Evolutionary conservation across 2,113 vertebrate genomes (phyloP).

Genomic region (Dryoscopus gambensis): DNA sequence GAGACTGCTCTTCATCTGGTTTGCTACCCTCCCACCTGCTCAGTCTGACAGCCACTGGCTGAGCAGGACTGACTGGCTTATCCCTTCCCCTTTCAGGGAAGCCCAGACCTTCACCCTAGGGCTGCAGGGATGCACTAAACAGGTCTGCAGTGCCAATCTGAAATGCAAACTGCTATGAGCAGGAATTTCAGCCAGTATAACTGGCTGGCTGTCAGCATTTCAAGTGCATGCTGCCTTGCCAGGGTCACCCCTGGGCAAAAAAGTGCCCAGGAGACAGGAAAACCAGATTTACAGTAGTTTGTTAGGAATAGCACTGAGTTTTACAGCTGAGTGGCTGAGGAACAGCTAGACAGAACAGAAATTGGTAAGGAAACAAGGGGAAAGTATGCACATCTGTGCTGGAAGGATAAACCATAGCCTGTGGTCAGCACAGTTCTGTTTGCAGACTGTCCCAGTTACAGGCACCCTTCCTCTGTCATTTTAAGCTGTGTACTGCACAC

Average conservation of each 20-base stretch:
- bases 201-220: not conserved
- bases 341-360: not conserved
- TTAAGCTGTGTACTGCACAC: not conserved
- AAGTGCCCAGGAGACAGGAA: not conserved
- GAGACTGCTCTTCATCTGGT: not conserved
- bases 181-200: not conserved
- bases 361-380: not conserved
- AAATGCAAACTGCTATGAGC: not conserved
- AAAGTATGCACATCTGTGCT: not conserved
- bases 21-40: not conserved
- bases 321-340: not conserved
- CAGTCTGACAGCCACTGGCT: conserved; percentile 13
- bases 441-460: not conserved
- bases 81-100: not conserved
- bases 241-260: not conserved
- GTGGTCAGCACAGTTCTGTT: not conserved
- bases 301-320: not conserved
- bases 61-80: conserved; percentile 43
- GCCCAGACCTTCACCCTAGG: conserved; percentile 15
- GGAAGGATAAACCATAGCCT: not conserved
- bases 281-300: not conserved
- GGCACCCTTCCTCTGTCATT: not conserved
- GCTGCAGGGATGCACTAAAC: conserved; percentile 8
- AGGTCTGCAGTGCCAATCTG: not conserved
- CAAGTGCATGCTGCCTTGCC: not conserved